Evolutionary conservation across 2,113 vertebrate genomes (phyloP).

Genomic region (Crotalus viridis): DNA sequence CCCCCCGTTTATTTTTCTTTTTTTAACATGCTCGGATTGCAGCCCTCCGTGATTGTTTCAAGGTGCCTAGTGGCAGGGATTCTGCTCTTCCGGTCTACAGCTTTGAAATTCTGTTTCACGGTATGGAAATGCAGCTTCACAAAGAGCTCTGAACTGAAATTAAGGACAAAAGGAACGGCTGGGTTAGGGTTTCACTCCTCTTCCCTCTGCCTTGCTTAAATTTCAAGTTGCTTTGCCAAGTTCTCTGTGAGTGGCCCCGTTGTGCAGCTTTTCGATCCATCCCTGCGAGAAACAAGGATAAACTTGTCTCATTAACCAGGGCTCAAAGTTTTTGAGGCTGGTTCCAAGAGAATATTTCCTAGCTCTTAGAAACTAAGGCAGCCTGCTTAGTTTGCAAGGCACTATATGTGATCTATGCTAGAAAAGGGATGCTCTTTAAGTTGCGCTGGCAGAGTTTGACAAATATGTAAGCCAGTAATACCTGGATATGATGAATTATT

Average conservation of each 20-base stretch:
- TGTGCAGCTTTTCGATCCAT: background rate
- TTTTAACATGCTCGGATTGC: background rate
- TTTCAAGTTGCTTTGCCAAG: constrained; percentile 17
- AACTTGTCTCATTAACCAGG: background rate
- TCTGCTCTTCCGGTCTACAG: background rate
- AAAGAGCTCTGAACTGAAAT: background rate
- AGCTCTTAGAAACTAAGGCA: background rate
- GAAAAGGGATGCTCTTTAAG: background rate
- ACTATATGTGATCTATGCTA: background rate
- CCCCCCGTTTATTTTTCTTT: background rate
- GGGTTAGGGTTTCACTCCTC: constrained; percentile 4
- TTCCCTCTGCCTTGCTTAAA: constrained; percentile 10
- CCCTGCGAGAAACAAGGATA: background rate
- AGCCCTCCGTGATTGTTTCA: background rate
- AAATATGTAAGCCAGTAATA: background rate
- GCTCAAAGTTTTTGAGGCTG: background rate
- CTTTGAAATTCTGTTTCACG: background rate
- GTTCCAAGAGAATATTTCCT: background rate
- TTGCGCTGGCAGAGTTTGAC: background rate
- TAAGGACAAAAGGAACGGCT: background rate
- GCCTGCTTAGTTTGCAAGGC: background rate
- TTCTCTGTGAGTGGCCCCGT: background rate
- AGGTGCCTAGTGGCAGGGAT: background rate
- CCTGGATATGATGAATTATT: background rate
- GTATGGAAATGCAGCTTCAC: background rate